Evolutionary conservation across 2,888 invertebrate genomes (phyloP), one percentile per base, ranked within the genome.

Genomic region (Automeris io): DNA sequence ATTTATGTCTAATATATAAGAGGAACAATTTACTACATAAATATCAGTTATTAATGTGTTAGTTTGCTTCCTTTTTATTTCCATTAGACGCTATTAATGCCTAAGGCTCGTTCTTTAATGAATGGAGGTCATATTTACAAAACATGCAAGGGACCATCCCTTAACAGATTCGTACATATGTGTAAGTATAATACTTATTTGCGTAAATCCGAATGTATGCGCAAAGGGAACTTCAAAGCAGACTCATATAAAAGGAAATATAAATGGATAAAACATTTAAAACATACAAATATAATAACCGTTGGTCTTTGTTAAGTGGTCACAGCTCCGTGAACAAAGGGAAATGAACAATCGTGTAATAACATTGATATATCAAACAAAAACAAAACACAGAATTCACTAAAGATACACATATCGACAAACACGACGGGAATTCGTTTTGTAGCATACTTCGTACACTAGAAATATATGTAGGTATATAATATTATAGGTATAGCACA

Each of bases 271-370:
- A 42, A 51, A 49, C 44, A 45, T 43, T 41, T 47, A 46, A 42
- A 41, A 51, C 43, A 47, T 34, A 52, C 49, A 53, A 54, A 54
- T 42, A 50, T 51, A 49, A 47, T 47, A 51, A 49, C 40, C 29
- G 42, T 39, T 19, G 47, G 38, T 35, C 48, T 59, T 55, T 61
- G 49, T 49, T 40, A 37, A 43, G 48, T 43, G 42, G 45, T 47
- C 48, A 45, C 42, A 47, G 47, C 45, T 47, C 55, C 49, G 42
- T 47, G 54, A 56, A 57, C 50, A 58, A 50, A 54, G 47, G 22
- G 39, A 47, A 51, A 44, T 16, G 46, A 49, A 42, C 36, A 46
- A 41, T 46, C 46, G 40, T 42, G 46, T 57, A 61, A 56, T 49
- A 26, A 13, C 13, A 13, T 26, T 26, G 1, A 16, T 13, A 26